Evolutionary conservation across 92 coral and sea anemone genomes (phyloP).

Genomic region (Pocillopora grandis): DNA sequence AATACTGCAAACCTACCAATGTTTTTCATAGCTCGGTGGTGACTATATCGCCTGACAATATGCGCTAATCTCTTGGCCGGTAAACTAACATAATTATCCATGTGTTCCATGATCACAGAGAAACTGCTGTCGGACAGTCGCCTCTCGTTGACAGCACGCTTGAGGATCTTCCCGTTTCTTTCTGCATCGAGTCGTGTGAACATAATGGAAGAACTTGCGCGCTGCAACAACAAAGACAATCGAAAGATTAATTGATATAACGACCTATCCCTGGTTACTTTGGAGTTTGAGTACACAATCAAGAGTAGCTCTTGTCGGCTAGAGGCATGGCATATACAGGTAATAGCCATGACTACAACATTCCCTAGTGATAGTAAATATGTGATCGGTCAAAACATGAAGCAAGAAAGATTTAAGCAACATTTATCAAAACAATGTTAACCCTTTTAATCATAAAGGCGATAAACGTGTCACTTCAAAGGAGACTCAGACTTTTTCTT

Average conservation of each 20-base stretch:
- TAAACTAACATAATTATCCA: slow-evolving; percentile 82
- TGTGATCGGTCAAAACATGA: not conserved
- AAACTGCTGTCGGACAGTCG: slow-evolving; percentile 71
- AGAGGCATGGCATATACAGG: too few species aligned
- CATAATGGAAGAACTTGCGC: slow-evolving; percentile 86
- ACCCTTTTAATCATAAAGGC: too few species aligned
- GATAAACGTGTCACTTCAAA: too few species aligned
- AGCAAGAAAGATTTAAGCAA: too few species aligned
- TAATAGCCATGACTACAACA: too few species aligned
- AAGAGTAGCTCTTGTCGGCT: too few species aligned
- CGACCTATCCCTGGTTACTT: not conserved
- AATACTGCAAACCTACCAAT: slow-evolving; percentile 63
- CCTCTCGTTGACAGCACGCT: slow-evolving; percentile 87
- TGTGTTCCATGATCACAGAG: slow-evolving; percentile 60
- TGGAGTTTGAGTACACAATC: too few species aligned
- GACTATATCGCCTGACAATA: slow-evolving; percentile 85
- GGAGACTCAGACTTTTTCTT: too few species aligned
- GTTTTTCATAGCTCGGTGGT: slow-evolving; percentile 91
- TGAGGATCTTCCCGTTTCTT: slow-evolving; percentile 88
- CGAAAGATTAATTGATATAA: not conserved
- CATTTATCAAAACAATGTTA: too few species aligned
- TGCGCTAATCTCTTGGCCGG: slow-evolving; percentile 86
- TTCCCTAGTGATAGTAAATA: too few species aligned
- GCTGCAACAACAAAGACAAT: slow-evolving; percentile 48
- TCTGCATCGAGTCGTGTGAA: slow-evolving; percentile 96